Evolutionary conservation across 1,140 invertebrate genomes (phyloP), one percentile per base, ranked within the genome.

Genomic region (Drosophila virilis): DNA sequence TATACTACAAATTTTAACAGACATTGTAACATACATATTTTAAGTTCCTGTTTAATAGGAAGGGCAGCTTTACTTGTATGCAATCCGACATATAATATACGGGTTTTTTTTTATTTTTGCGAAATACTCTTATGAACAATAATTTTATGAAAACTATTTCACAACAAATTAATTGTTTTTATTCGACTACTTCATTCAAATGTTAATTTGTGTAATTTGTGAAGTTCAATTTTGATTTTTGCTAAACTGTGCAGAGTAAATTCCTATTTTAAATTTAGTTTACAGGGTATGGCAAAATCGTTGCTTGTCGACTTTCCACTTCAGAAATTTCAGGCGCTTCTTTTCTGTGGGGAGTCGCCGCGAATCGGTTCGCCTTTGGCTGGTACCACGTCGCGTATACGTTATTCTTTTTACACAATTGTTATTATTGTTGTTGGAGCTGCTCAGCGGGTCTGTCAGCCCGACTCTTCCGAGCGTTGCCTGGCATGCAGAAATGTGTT

Each of bases 311-410:
- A 8, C 8, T 57, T 42, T 37, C 17, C 62, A 58, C 62, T 43
- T 54, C 40, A 72, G 33, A 33, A 46, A 42, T 62, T 61, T 38
- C 17, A 42, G 50, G 33, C 42, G 32, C 38, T 52, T 15, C 57
- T 40, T 32, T 22, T 22, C 22, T 22, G 22, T 45, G 12, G 48
- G 40, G 37, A 73, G 32, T 22, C 33, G 46, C 45, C n/a, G 58
- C 32, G 28, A 32, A 38, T 17, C 46, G 28, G 46, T 38, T 50
- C 28, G 38, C 46, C 13, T 68, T 67, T 64, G 52, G 35, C 40
- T 59, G 77, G 72, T 74, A 62, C 83, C 78, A 79, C 83, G 74
- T 79, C 72, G 83, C 83, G 83, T 88, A 82, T 82, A 86, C 83
- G 83, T 86, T 79, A 79, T 88, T 73, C 78, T 66, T 80, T 80